A percentile compares a stretch with the other conserved stretches of the same genome.
Evolutionary conservation across 2,113 vertebrate species (phyloP).

Genomic region (Cromileptes altivelis): DNA sequence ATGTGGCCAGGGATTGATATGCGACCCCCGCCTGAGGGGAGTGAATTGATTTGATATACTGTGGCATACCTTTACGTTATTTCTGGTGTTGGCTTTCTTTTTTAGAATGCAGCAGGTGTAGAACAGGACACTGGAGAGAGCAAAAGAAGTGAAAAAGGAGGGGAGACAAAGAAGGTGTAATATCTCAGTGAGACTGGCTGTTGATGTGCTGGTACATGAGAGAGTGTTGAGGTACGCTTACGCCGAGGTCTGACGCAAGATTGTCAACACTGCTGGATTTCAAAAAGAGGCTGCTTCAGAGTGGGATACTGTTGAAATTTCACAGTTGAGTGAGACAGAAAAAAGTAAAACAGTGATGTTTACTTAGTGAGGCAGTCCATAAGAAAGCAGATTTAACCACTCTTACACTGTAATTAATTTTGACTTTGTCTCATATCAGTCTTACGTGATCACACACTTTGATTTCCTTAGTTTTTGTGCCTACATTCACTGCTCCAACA

Average conservation of each 20-base stretch:
- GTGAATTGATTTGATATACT: slow-evolving; percentile 43
- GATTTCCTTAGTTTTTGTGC: background rate
- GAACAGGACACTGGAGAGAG: slow-evolving; percentile 13
- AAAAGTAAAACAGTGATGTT: background rate
- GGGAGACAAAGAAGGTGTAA: slow-evolving; percentile 34
- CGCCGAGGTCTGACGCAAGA: slow-evolving; percentile 59
- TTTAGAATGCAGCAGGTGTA: slow-evolving; percentile 46
- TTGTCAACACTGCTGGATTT: slow-evolving; percentile 72
- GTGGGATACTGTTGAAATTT: slow-evolving; percentile 21
- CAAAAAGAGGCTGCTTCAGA: slow-evolving; percentile 50
- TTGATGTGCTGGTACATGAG: slow-evolving; percentile 55
- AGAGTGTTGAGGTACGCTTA: slow-evolving; percentile 49
- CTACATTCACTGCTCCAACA: background rate
- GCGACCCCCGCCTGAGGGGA: slow-evolving; percentile 6
- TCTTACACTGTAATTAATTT: background rate
- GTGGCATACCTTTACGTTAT: slow-evolving; percentile 43
- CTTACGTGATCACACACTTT: background rate
- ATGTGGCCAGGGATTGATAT: slow-evolving; percentile 36
- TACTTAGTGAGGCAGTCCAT: background rate
- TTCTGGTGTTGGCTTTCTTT: slow-evolving; percentile 43
- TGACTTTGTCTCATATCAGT: background rate
- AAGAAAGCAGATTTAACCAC: background rate
- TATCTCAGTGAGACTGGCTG: slow-evolving; percentile 46
- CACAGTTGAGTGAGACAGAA: background rate
- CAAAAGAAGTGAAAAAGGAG: background rate